These are phyloP conservation scores for Papilio gigon DNA, from an alignment of 2,888 invertebrate genomes.

Conservation along the genomic window DNA sequence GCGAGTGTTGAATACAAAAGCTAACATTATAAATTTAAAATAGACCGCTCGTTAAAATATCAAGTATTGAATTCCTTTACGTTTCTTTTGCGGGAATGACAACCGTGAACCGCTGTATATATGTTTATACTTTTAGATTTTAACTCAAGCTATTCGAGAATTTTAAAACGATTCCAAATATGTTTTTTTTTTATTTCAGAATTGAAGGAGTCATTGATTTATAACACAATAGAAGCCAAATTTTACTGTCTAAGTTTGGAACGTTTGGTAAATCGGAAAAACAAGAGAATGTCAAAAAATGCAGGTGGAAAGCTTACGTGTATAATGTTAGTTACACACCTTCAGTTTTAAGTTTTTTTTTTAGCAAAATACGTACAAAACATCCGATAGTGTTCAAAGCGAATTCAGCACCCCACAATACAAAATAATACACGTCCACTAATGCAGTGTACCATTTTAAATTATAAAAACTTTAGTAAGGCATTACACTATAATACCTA, in stretches of 20 bases:
- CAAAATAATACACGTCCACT: too few relatives aligned
- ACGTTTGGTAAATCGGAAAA: neutral
- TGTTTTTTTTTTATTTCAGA: slow-evolving; percentile 20
- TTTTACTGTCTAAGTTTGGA: neutral
- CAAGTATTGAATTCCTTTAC: slow-evolving; percentile 52
- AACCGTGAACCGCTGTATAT: slow-evolving; percentile 36
- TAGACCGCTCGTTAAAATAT: slow-evolving; percentile 74
- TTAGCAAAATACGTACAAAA: too few relatives aligned
- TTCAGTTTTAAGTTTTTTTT: too few relatives aligned
- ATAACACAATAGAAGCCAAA: neutral
- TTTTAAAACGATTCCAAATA: slow-evolving; percentile 16
- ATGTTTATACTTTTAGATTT: slow-evolving; percentile 39
- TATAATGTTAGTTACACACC: too few relatives aligned
- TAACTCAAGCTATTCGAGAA: slow-evolving; percentile 25
- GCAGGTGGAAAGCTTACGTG: too few relatives aligned
- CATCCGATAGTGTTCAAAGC: too few relatives aligned
- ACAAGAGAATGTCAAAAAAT: neutral
- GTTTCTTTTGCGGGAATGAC: slow-evolving; percentile 44
- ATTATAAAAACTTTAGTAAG: too few relatives aligned
- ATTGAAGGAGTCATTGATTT: neutral
- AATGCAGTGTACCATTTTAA: too few relatives aligned
- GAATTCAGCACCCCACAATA: too few relatives aligned
- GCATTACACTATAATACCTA: too few relatives aligned
- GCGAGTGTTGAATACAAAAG: slow-evolving; percentile 76
- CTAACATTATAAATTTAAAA: slow-evolving; percentile 78